Evolutionary conservation across 2,888 invertebrate species (phyloP), one percentile per base, ranked within the genome.

Genomic region (Mesorhabditis sp.): DNA sequence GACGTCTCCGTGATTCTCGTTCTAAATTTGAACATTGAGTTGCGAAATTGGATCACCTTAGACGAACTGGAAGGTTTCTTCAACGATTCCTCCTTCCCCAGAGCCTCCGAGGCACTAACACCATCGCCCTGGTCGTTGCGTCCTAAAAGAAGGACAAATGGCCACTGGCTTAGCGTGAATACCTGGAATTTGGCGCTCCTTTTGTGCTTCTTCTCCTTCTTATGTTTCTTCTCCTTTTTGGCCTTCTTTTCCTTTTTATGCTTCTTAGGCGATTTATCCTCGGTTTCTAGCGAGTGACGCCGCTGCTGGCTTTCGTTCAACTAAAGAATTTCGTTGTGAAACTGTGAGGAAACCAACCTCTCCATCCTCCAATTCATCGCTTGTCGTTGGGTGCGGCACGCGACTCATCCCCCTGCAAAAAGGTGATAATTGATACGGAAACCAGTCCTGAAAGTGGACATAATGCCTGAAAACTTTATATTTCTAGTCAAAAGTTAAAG

Each of bases 201-300:
- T 62, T 78, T 77, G 64, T 76, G 71, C 43, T 76, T 73, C 66
- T 76, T 75, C 6, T 78, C 74, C 65, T 77, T 76, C 45, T 79
- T 77, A 15, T 80, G 76, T 58, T 80, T 78, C 68, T 74, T 74
- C 45, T 75, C 70, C 67, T 76, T 76, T 50, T 75, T 74, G 63
- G 71, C 69, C n/a, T 72, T 72, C 62, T 72, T 69, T 15, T 71
- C 71, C 6, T 69, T 69, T n/a, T 50, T 50, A n/a, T 50, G 58
- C 28, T 63, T 28, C 66, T 73, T 73, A 64, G 72, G 70, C 58
- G 70, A 71, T 62, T 77, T 75, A 65, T 74, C 71, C 69, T 77
- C 74, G n/a, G 66, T 66, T 28, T 67, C 72, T 62, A 13, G 10
- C 7, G 58, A 50, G n/a, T 50, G 58, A 13, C n/a, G 7, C n/a